Evolutionary conservation across 2,888 invertebrate species (phyloP), one percentile per base, ranked within the genome.

Genomic region (Eristalis tenax): DNA sequence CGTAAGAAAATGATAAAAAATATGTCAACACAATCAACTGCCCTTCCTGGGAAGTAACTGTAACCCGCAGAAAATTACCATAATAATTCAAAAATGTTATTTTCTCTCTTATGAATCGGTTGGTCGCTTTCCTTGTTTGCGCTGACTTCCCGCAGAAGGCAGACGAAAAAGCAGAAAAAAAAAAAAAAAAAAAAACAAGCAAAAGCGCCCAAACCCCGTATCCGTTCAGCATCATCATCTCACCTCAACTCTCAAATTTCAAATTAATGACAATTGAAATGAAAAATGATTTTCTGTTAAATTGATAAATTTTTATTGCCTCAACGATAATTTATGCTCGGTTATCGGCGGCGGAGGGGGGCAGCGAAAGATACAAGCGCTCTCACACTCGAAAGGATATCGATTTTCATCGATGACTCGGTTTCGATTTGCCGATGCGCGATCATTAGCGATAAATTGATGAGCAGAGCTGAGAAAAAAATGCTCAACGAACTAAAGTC

Each of bases 231-330:
- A 50, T 50, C 50, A 50, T 50, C 50, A 50, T 50, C 50, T 50
- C 50, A 18, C 6, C 18, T 18, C 50, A 18, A 40, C 74, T 86
- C 83, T 86, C 86, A 78, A 78, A 79, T 86, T 86, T 86, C 86
- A 86, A 86, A 86, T 86, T 86, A 86, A 86, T 86, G 86, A 86
- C 83, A 86, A 79, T 71, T 79, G 83, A 79, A 78, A 83, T 86
- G 70, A 83, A 57, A 86, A 86, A 86, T 86, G 86, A 86, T 63
- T 86, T 83, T 78, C 78, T 71, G 83, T 71, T 78, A 75, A 86
- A 78, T 70, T 86, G 86, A 86, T 83, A 78, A 86, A 86, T 83
- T 86, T 83, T 78, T 86, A 83, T 83, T 70, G 83, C 70, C 11
- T 15, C 61, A 35, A 61, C 50, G 74, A 86, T 78, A 83, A 86